Evolutionary conservation across 2,797 vertebrate species (phyloP).

Genomic region (Sebastes iracundus): DNA sequence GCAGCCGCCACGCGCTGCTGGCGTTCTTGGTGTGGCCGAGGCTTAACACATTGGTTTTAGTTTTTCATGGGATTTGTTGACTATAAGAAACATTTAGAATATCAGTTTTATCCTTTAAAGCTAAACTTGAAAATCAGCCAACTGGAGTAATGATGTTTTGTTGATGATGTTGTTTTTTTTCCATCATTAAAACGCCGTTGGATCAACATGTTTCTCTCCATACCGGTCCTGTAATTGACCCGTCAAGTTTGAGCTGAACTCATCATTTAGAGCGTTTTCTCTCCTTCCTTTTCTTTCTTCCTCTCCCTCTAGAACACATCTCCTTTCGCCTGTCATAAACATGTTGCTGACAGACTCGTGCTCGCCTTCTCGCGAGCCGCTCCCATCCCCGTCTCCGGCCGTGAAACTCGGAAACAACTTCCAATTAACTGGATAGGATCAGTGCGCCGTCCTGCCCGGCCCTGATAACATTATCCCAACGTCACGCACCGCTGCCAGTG

Average conservation of each 20-base stretch:
- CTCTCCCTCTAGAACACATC: neutral
- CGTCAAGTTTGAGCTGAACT: neutral
- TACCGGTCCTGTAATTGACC: slow-evolving; percentile 9
- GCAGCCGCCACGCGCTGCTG: too few relatives aligned
- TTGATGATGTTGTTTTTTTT: neutral
- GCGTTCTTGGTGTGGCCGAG: too few relatives aligned
- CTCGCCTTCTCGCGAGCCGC: neutral
- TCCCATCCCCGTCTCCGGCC: slow-evolving; percentile 33
- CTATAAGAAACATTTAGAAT: neutral
- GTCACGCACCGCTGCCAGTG: slow-evolving; percentile 51
- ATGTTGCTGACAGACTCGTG: slow-evolving; percentile 9
- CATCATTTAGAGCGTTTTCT: neutral
- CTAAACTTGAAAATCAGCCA: neutral
- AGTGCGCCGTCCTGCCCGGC: slow-evolving; percentile 49
- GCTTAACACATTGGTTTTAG: neutral
- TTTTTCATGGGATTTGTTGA: neutral
- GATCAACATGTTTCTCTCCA: neutral
- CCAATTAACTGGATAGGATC: slow-evolving; percentile 67
- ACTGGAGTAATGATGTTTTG: neutral
- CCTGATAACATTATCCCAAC: slow-evolving; percentile 68
- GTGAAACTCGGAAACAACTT: slow-evolving; percentile 61
- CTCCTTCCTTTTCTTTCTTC: neutral
- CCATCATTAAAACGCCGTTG: neutral
- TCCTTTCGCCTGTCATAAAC: slow-evolving; percentile 13
- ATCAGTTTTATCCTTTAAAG: neutral